Evolutionary conservation across 1,140 invertebrate species (phyloP).

Genomic region (Ips nitidus): DNA sequence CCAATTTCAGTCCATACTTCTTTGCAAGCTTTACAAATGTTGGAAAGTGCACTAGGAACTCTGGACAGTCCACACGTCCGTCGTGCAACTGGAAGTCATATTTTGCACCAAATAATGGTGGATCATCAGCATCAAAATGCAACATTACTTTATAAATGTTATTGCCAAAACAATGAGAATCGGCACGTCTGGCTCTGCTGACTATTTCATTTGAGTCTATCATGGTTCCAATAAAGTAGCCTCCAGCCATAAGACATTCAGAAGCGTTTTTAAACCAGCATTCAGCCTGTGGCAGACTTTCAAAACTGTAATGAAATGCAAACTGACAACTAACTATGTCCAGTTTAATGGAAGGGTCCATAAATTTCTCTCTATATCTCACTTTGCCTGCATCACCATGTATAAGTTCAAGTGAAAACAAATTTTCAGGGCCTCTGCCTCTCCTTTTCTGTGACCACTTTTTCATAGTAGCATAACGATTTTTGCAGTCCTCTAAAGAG

Average conservation of each 20-base stretch:
- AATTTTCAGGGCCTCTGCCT: slow-evolving; percentile 37
- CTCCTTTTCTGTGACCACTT: slow-evolving; percentile 51
- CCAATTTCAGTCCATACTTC: slow-evolving; percentile 78
- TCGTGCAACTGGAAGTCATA: slow-evolving; percentile 92
- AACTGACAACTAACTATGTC: slow-evolving; percentile 97
- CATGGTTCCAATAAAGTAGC: slow-evolving; percentile 96
- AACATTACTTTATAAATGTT: slow-evolving; percentile 83
- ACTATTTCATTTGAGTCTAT: slow-evolving; percentile 92
- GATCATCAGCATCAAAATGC: slow-evolving; percentile 67
- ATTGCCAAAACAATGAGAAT: slow-evolving; percentile 78
- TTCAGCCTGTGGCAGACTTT: slow-evolving; percentile 86
- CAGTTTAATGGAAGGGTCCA: slow-evolving; percentile 74
- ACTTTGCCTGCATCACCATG: slow-evolving; percentile 88
- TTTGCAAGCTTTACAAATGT: slow-evolving; percentile 79
- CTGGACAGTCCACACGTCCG: slow-evolving; percentile 96
- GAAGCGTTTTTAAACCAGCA: slow-evolving; percentile 91
- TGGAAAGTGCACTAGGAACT: slow-evolving; percentile 95
- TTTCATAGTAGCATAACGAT: slow-evolving; percentile 66
- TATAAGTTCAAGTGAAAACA: slow-evolving; percentile 89
- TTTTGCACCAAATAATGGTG: slow-evolving; percentile 92
- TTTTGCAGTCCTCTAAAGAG: slow-evolving; percentile 84
- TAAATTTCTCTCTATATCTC: slow-evolving; percentile 69
- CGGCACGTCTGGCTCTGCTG: slow-evolving; percentile 57
- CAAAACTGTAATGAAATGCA: slow-evolving; percentile 96
- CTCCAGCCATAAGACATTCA: slow-evolving; percentile 83